Conservation (phyloP, 2,888 invertebrate species). For the Toxonevra muliebris region DNA sequence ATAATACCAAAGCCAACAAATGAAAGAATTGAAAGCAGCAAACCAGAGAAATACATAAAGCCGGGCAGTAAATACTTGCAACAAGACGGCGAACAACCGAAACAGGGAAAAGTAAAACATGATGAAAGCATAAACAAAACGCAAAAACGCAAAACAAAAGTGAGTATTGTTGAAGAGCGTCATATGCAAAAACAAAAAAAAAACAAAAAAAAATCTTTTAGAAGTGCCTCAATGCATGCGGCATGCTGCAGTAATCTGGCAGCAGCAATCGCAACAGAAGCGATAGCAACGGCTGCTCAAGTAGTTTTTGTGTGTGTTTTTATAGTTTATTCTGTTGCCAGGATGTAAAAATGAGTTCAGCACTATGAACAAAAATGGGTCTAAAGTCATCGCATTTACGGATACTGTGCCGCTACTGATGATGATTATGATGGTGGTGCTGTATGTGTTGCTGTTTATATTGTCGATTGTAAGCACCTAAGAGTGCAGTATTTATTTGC, state of each 20-base stretch:
- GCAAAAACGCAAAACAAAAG: not conserved
- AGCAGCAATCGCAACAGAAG: too few relatives aligned
- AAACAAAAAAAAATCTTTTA: slow-evolving; percentile 1
- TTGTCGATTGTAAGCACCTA: too few relatives aligned
- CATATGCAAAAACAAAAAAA: not conserved
- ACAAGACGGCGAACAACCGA: slow-evolving; percentile 3
- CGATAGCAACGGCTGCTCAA: slow-evolving; percentile 10
- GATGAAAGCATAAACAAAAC: slow-evolving; percentile 14
- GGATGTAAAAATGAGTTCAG: too few relatives aligned
- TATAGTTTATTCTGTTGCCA: too few relatives aligned
- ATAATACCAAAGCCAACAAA: slow-evolving; percentile 1
- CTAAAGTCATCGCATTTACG: too few relatives aligned
- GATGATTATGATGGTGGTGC: too few relatives aligned
- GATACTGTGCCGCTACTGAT: too few relatives aligned
- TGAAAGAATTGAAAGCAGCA: slow-evolving; percentile 28
- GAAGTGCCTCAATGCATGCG: not conserved
- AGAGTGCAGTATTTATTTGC: too few relatives aligned
- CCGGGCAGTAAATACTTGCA: slow-evolving; percentile 11
- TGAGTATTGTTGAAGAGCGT: not conserved
- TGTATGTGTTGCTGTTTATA: too few relatives aligned
- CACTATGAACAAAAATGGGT: too few relatives aligned
- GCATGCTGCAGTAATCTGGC: slow-evolving; percentile 21
- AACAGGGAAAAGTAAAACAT: not conserved
- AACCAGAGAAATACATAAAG: slow-evolving; percentile 28
- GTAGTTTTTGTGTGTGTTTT: not conserved